These are phyloP conservation scores for Tetraneura akinire DNA, from an alignment of 1,140 invertebrate species.

Conservation along the genomic window DNA sequence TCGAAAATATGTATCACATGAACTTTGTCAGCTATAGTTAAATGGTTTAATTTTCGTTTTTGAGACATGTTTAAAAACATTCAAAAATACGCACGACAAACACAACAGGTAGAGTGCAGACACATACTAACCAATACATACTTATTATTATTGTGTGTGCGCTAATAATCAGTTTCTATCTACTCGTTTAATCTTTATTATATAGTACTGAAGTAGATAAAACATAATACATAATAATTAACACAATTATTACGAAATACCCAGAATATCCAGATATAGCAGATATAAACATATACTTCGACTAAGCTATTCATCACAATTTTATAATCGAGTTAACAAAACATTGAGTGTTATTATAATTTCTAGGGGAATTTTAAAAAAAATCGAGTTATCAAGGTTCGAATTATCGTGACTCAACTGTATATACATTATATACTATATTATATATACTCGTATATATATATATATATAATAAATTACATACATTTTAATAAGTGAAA, in stretches of 20 bases:
- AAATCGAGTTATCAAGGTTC: not conserved
- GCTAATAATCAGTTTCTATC: conserved; percentile 8
- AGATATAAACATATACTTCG: not conserved
- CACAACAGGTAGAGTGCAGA: not conserved
- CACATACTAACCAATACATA: not conserved
- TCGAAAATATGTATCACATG: not conserved
- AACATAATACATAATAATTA: no score
- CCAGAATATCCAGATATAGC: not conserved
- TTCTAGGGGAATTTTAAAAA: not conserved
- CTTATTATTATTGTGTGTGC: not conserved
- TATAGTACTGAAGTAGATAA: not conserved
- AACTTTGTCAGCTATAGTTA: not conserved
- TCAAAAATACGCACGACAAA: not conserved
- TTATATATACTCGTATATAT: not conserved
- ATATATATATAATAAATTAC: not conserved
- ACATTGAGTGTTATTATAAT: not conserved
- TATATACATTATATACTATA: not conserved
- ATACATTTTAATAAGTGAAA: no score
- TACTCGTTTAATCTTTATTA: not conserved
- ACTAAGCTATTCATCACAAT: conserved; percentile 6
- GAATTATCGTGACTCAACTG: not conserved
- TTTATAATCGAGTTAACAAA: not conserved
- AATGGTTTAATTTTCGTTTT: conserved; percentile 1
- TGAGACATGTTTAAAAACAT: conserved; percentile 4
- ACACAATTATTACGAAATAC: not conserved